Conservation (phyloP, 2,888 invertebrate genomes). For the Lydus trimaculatus region DNA sequence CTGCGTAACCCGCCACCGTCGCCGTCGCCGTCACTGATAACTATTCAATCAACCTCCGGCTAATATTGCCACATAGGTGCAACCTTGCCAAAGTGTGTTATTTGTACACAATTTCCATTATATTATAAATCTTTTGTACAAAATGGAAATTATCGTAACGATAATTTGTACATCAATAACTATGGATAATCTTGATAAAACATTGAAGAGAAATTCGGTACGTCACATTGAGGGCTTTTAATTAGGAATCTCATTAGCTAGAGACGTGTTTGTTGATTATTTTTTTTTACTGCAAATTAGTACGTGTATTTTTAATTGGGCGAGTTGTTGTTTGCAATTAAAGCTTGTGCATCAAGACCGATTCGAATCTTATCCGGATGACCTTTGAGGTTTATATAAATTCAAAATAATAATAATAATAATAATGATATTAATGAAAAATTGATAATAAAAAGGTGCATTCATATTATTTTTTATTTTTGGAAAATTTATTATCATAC, state of each 20-base stretch:
- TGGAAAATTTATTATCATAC: neutral
- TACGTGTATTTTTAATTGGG: conserved; percentile 38
- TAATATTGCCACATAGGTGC: neutral
- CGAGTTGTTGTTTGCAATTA: conserved; percentile 25
- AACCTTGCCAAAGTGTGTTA: conserved; percentile 2
- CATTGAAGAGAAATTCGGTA: conserved; percentile 18
- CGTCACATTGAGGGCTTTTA: conserved; percentile 20
- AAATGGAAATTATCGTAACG: neutral
- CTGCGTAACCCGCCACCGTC: conserved; percentile 34
- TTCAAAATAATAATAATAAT: neutral
- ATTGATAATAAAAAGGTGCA: neutral
- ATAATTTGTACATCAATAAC: conserved; percentile 19
- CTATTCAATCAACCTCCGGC: neutral
- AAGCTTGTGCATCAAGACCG: conserved; percentile 5
- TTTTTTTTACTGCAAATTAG: conserved; percentile 32
- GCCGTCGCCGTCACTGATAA: neutral
- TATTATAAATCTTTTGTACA: neutral
- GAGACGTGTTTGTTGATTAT: conserved; percentile 37
- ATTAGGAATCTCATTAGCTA: conserved; percentile 31
- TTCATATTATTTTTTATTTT: neutral
- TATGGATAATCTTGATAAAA: conserved; percentile 20
- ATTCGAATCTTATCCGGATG: neutral
- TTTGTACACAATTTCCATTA: neutral
- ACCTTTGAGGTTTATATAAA: neutral
- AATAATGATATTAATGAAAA: neutral